phyloP scores from a whole-genome alignment of 1,140 invertebrate genomes.

The Drosophila guanche region DNA sequence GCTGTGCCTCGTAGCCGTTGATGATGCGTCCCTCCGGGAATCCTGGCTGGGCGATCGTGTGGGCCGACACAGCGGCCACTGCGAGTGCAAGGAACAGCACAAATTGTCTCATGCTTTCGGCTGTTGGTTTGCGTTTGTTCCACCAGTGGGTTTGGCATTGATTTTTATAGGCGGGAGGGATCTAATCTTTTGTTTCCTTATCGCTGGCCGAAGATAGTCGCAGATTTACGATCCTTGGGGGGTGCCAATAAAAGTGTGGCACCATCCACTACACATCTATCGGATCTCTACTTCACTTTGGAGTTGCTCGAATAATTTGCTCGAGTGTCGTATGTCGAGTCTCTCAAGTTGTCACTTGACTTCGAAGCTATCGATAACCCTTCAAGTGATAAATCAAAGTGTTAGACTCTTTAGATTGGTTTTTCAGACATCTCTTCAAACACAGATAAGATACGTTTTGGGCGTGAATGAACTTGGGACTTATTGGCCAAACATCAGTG shows the following conservation, averaged over 20 bases:
- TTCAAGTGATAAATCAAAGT: no score
- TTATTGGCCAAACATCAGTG: no score
- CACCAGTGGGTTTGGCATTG: not conserved
- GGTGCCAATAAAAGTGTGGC: constrained; percentile 12
- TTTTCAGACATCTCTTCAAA: no score
- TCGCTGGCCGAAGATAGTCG: not conserved
- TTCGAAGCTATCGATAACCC: no score
- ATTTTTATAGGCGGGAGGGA: constrained; percentile 48
- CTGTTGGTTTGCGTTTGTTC: constrained; percentile 29
- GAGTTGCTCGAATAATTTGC: no score
- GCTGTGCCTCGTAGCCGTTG: constrained; percentile 64
- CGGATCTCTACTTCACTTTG: no score
- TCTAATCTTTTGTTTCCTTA: constrained; percentile 13
- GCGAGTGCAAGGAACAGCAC: constrained; percentile 57
- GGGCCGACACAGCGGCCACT: constrained; percentile 55
- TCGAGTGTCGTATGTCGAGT: no score
- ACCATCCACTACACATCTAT: constrained; percentile 3
- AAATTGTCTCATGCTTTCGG: constrained; percentile 63
- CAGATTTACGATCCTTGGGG: constrained; percentile 59
- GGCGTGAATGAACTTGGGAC: no score
- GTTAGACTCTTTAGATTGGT: no score
- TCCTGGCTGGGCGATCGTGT: constrained; percentile 41
- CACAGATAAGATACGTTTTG: no score
- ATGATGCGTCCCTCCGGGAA: constrained; percentile 82
- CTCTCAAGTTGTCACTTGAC: no score